Evolutionary conservation across 2,113 vertebrate genomes (phyloP), one percentile per base, ranked within the genome.

Genomic region (Bubo blakistoni): DNA sequence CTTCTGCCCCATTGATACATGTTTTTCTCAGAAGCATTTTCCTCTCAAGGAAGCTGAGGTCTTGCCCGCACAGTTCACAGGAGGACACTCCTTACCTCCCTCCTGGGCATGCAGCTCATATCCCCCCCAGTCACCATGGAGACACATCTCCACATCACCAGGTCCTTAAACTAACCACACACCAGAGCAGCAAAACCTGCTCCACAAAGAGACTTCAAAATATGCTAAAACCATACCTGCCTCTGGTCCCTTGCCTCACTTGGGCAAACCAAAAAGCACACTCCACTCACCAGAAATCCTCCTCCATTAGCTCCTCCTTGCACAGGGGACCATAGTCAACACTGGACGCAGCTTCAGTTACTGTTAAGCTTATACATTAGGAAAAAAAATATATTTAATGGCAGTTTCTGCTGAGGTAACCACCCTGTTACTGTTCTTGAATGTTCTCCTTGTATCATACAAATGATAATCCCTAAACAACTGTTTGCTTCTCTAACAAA

Each of bases 1-100:
- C 11, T 57, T 44, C 70, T 1, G 3, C 7, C 58, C 47, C 67
- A 30, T 27, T 9, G 1, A 52, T 11, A 19, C 38, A 5, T 1
- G 2, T 3, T 6, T 40, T 1, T 49, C 12, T 9, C 38, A 34
- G 58, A 5, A 77, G 57, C 51, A 11, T 22, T 51, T 29, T 27
- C 49, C 40, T 27, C 72, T 30, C 4, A 2, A 27, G 38, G 22
- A 13, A 21, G 22, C 0, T 16, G 26, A 17, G 44, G 24, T 54
- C 40, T 32, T 21, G 40, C 22, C 24, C 86, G 22, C 40, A 11
- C 13, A 20, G 17, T 17, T 24, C 44, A 20, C 66, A 83, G 62
- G 55, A 51, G 59, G 73, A 61, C 38, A 15, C 9, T 29, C 40
- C 36, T 30, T 10, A 27, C 15, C 54, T 18, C 54, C 12, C 34